Evolutionary conservation across 2,797 vertebrate species (phyloP), one percentile per base, ranked within the genome.

Genomic region (Decapterus maruadsi): DNA sequence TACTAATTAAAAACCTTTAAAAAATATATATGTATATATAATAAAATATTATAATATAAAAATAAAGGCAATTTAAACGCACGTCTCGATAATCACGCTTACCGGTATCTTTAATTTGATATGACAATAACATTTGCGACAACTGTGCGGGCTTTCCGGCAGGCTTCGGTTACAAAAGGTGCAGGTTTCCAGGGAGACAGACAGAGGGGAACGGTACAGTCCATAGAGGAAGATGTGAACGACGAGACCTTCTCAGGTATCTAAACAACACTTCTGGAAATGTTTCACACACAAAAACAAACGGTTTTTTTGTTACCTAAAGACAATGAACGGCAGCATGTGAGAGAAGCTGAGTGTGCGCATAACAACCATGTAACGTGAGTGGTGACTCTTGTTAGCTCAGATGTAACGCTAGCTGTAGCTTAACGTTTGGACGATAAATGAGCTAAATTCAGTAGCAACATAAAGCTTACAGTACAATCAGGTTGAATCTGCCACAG

Each of bases 131-230:
- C 0, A 73, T 92, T 94, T 92, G 66, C 93, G 94, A 94, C 94
- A 93, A 75, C 31, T 77, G 54, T 0, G 36, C 1, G 0, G 43
- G 12, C 56, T 94, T 93, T 92, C 13, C 31, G 93, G 92, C 88
- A 92, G 43, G 54, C 31, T 55, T 58, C 78, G 75, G 84, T 92
- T 94, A 94, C 89, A 94, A 95, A 92, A 91, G 87, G 81, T 90
- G 88, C 78, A 72, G 56, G 91, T 86, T 87, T 69, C 53, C 50
- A 22, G 55, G 62, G 68, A 43, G 70, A 75, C 11, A 55, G 78
- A 78, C 12, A 68, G 78, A 82, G 65, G 79, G 75, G 9, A 65
- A 59, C 9, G 63, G 83, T 8, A 48, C 17, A 48, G 17, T 75
- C 11, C 4, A 48, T 9, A 42, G 83, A 73, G 74, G 86, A 87